Evolutionary conservation across 2,888 invertebrate genomes (phyloP).

Genomic region (Nemotelus pantherinus): DNA sequence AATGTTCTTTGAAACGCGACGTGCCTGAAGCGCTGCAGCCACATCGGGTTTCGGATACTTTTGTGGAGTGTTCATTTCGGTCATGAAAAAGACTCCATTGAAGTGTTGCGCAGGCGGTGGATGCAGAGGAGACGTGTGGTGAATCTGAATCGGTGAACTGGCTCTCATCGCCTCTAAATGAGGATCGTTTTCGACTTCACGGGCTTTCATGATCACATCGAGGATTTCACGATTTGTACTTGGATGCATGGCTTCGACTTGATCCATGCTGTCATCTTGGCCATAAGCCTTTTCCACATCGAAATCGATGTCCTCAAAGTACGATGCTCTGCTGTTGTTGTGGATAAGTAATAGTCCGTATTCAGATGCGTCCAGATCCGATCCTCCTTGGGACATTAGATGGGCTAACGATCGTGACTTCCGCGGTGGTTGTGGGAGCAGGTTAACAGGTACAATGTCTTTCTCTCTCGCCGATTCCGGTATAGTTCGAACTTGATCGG

Average conservation of each 20-base stretch:
- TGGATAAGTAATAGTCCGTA: conserved; percentile 65
- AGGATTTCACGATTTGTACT: conserved; percentile 69
- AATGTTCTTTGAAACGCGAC: conserved; percentile 77
- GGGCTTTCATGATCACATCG: conserved; percentile 69
- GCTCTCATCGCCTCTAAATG: conserved; percentile 62
- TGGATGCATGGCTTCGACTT: conserved; percentile 55
- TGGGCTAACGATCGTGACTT: conserved; percentile 78
- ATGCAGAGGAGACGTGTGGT: conserved; percentile 34
- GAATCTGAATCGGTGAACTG: conserved; percentile 56
- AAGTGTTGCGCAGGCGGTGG: conserved; percentile 64
- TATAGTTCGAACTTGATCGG: conserved; percentile 11
- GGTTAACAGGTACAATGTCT: conserved; percentile 80
- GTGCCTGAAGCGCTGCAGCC: conserved; percentile 69
- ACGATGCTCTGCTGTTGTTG: conserved; percentile 67
- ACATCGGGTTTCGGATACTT: conserved; percentile 65
- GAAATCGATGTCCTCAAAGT: conserved; percentile 69
- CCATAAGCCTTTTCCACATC: conserved; percentile 64
- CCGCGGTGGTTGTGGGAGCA: conserved; percentile 83
- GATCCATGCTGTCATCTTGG: conserved; percentile 42
- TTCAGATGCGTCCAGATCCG: conserved; percentile 63
- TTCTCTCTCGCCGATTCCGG: conserved; percentile 65
- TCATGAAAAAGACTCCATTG: conserved; percentile 70
- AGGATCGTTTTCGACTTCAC: conserved; percentile 64
- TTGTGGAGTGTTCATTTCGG: conserved; percentile 66
- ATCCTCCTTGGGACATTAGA: conserved; percentile 69